Conservation (phyloP, 1,140 invertebrate genomes). For the Drosophila neocordata region DNA sequence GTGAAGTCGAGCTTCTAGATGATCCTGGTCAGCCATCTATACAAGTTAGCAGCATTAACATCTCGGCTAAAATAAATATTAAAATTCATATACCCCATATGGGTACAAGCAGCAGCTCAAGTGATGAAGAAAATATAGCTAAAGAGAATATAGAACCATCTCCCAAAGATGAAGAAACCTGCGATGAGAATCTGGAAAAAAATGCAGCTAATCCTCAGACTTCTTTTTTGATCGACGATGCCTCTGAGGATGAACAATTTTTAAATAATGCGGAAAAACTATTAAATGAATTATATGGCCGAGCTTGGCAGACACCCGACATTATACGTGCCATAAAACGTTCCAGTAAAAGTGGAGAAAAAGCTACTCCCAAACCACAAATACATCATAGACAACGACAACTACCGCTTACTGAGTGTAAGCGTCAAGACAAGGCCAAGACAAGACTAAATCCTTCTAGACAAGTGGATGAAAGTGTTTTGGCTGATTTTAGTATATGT, state of each 20-base stretch:
- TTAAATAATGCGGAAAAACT: conserved; percentile 82
- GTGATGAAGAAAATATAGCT: conserved; percentile 19
- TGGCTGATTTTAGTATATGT: conserved; percentile 74
- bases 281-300: conserved; percentile 84
- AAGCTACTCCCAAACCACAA: conserved; percentile 15
- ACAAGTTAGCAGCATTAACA: conserved; percentile 74
- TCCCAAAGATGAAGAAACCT: background rate
- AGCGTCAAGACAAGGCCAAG: background rate
- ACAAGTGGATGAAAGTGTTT: conserved; percentile 50
- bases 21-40: conserved; percentile 10
- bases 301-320: conserved; percentile 83
- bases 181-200: background rate
- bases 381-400: background rate
- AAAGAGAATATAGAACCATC: background rate
- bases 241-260: conserved; percentile 59
- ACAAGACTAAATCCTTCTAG: conserved; percentile 2
- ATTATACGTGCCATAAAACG: conserved; percentile 64
- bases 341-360: conserved; percentile 49
- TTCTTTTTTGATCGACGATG: conserved; percentile 18
- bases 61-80: conserved; percentile 79
- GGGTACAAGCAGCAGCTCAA: conserved; percentile 39
- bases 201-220: conserved; percentile 10
- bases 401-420: background rate
- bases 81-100: conserved; percentile 68
- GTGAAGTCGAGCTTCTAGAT: background rate